phyloP scores from a whole-genome alignment of 2,113 vertebrate genomes.

The Megaleporinus macrocephalus region DNA sequence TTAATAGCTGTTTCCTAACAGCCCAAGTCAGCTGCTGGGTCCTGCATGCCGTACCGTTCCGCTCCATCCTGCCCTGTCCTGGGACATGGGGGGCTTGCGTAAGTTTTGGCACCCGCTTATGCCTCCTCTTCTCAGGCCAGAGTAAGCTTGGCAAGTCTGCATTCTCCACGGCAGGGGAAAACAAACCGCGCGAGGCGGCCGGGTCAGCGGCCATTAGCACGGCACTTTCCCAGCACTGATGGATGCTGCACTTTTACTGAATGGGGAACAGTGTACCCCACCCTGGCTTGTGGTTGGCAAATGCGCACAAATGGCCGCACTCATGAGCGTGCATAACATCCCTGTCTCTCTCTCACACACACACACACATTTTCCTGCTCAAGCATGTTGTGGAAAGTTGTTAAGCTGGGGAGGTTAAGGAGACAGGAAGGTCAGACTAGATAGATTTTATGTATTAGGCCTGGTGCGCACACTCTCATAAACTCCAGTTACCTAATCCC shows the following conservation, averaged over 20 bases:
- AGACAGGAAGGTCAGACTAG: constrained; percentile 32
- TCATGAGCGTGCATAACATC: constrained; percentile 23
- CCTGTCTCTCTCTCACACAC: not conserved
- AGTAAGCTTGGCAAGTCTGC: constrained; percentile 36
- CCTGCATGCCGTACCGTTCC: not conserved
- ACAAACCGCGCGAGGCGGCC: constrained; percentile 34
- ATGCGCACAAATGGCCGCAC: constrained; percentile 25
- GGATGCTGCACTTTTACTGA: constrained; percentile 46
- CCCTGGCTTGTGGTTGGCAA: constrained; percentile 46
- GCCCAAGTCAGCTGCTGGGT: not conserved
- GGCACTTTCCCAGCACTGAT: constrained; percentile 45
- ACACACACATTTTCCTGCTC: constrained; percentile 27
- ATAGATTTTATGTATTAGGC: constrained; percentile 40
- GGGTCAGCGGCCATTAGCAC: constrained; percentile 50
- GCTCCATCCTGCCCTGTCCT: not conserved
- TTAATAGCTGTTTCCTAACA: not conserved
- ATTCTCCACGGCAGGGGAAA: constrained; percentile 28
- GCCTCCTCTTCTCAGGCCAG: constrained; percentile 14
- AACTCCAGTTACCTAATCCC: constrained; percentile 47
- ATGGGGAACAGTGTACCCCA: constrained; percentile 40
- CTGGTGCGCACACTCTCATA: constrained; percentile 25
- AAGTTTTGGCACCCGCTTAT: not conserved
- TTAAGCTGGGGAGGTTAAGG: constrained; percentile 10
- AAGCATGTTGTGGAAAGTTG: constrained; percentile 15
- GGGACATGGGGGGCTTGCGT: not conserved